Base-by-base conservation (phyloP, 2,888 invertebrate genomes). In the Hirtodrosophila histrioides region DNA sequence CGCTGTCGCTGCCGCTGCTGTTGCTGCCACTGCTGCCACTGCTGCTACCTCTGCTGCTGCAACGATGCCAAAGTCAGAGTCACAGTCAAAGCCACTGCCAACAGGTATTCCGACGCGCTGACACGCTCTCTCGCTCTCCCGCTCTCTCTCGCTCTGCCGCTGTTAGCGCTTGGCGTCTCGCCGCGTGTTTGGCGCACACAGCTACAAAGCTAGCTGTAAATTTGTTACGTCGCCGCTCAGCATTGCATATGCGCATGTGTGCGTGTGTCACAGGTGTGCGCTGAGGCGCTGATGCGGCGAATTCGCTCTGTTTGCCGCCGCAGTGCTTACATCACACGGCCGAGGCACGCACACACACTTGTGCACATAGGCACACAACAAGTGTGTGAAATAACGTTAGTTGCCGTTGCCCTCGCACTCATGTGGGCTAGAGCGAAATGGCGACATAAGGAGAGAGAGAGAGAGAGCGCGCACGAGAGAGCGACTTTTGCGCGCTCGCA, bases 141-240 rank as follows among this genome's bases (percentile, higher is more conserved):
- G 29, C 46, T 49, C 31, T 36, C 57, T 63, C 53, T 53, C 55
- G 9, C 27, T 7, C 29, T 40, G 3, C 10, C 11, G 12, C 71
- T 57, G 50, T 62, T 39, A 17, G 29, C 29, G 49, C 31, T 31
- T 31, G 7, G 9, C 9, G 31, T 31, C 31, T 31, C 31, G 31
- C 50, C 60, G 50, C 49, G 35, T 69, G 66, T 51, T 56, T 48
- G 39, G 69, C 78, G 74, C 83, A 91, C 64, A 90, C 90, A 76
- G 61, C 57, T 49, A 70, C 69, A 87, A 86, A 85, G 83, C 75
- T 91, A 91, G 91, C 91, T 91, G 91, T 91, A 91, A 91, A 91
- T 91, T 91, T 87, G 82, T 84, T 88, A 88, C 84, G 83, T 88
- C 75, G 73, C 67, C 75, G 75, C 68, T 54, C 65, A 54, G 29